Evolutionary conservation across 2,113 vertebrate species (phyloP), one percentile per base, ranked within the genome.

Genomic region (Capra hircus): DNA sequence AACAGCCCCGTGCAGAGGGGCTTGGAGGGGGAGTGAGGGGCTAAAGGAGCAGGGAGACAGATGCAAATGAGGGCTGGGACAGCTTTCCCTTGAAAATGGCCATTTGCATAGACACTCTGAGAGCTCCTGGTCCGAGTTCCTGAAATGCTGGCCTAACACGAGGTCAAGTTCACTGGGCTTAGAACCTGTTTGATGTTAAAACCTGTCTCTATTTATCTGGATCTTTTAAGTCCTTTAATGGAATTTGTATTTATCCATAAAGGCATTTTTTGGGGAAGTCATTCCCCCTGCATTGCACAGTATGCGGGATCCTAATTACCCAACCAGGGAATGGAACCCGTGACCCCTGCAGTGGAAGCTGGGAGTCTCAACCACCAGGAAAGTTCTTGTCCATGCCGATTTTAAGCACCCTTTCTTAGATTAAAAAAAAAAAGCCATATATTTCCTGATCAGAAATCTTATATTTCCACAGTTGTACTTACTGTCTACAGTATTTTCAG

Each of bases 61-160:
- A 92, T 86, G 59, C 85, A 93, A 71, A 97, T n/a, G 45, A 53
- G 33, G 21, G 33, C 92, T 59, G 62, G 43, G 27, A 8, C 88
- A 80, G 67, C 88, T 97, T 94, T 97, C 83, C 95, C 91, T 74
- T 95, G 91, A 89, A 95, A 80, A 96, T 84, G 93, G 33, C 1
- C 23, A 19, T 97, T 95, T 96, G 91, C 98, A 95, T 93, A 55
- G 89, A 43, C 16, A 4, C 55, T 64, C 93, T 7, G 1, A 5
- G 19, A 25, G 52, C 5, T 52, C 78, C 85, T 52, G 28, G 43
- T 19, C 30, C 0, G 15, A 27, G 2, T 36, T 59, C 62, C 62
- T 21, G 17, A 27, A 25, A 17, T 6, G 30, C 43, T 27, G 17
- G 16, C 28, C 15, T 21, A 6, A 55, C 14, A n/a, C 2, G 1